A percentile compares a stretch with the other conserved stretches of the same genome.
Evolutionary conservation across 2,888 invertebrate species (phyloP).

Genomic region (Caenorhabditis wallacei): DNA sequence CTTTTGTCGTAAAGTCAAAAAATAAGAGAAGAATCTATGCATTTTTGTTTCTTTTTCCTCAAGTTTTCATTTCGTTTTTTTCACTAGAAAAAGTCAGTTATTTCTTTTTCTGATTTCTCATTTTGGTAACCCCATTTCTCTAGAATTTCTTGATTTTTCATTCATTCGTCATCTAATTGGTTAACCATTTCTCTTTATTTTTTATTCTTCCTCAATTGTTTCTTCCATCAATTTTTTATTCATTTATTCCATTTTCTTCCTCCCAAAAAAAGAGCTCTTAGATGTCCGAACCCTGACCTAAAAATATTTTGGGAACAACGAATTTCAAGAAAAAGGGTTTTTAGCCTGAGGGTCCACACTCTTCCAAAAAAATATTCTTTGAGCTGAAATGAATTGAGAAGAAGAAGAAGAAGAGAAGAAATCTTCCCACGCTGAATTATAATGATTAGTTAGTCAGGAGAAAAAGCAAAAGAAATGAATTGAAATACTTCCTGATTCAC

Average conservation of each 20-base stretch:
- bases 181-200: background rate
- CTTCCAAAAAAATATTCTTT: constrained; percentile 2
- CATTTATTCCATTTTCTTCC: constrained; percentile 17
- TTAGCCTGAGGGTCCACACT: constrained; percentile 7
- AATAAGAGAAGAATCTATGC: constrained; percentile 2
- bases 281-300: constrained; percentile 21
- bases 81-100: background rate
- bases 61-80: constrained; percentile 1
- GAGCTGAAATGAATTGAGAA: constrained; percentile 11
- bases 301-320: constrained; percentile 14
- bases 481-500: constrained; percentile 27
- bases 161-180: constrained; percentile 12
- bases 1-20: background rate
- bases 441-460: constrained; percentile 32
- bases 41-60: constrained; percentile 20
- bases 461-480: background rate
- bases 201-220: constrained; percentile 1
- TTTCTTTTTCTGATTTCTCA: background rate
- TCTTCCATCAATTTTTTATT: constrained; percentile 17
- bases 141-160: background rate
- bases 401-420: background rate
- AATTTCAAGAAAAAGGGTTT: background rate
- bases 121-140: no score
- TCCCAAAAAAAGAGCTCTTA: background rate
- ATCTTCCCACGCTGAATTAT: constrained; percentile 43